Base-by-base conservation (phyloP, 2,888 invertebrate species). In the Mythimna vitellina region DNA sequence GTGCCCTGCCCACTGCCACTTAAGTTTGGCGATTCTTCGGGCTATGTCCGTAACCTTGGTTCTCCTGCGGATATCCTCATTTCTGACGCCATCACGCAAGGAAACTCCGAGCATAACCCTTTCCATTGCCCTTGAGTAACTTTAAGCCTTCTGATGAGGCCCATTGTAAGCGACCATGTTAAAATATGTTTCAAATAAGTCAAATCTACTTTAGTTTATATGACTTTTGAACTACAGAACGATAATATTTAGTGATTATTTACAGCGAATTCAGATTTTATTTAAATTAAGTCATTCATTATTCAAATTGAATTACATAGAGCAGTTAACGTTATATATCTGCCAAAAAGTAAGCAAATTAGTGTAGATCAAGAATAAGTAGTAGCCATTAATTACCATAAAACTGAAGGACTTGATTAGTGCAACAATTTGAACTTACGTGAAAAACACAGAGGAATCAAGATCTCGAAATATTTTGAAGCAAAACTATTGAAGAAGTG, bases 201-300 rank as follows among this genome's bases (percentile, higher is more conserved):
- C 46, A 38, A 35, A 70, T 61, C 70, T 49, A 61, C 46, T 54
- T 46, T 7, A 17, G 54, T 57, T 56, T 56, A 38, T 29, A 9
- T 70, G 35, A 70, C 70, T 70, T 70, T 72, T 70, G 70, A 72
- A 62, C 70, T 70, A 12, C n/a, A 53, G 10, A 29, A 57, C 29
- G 72, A 70, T 72, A 72, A 69, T n/a, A 69, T 51, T n/a, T 8
- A 9, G 10, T 12, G n/a, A 20, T 22, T 29, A 46, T n/a, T 35
- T 12, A 22, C 22, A 22, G 8, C 35, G 2, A 42, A 22, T 14
- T 35, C 42, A 54, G 10, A 14, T 22, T 7, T 35, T 3, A 35
- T 35, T 35, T 35, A 35, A n/a, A 35, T 22, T 12, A 5, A 58
- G n/a, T 35, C n/a, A 12, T 20, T 35, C n/a, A 14, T 35, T 60